phyloP scores from a whole-genome alignment of 2,888 invertebrate species.

The Drosophila anceps region DNA sequence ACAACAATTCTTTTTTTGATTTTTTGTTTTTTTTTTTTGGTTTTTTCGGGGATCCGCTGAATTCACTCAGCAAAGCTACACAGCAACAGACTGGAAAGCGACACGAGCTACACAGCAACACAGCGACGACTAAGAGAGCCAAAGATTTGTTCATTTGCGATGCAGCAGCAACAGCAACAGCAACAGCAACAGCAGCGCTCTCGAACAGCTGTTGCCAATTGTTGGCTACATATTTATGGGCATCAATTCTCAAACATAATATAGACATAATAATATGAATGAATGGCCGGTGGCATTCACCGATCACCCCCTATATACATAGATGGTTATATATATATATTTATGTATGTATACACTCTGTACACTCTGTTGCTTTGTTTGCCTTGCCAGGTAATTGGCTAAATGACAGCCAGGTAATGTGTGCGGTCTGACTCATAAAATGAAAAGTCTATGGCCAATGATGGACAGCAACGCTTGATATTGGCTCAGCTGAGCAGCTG shows the following conservation, averaged over 20 bases:
- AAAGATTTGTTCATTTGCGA: constrained; percentile 1
- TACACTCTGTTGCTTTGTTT: constrained; percentile 57
- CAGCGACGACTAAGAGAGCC: constrained; percentile 14
- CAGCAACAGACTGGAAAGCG: constrained; percentile 62
- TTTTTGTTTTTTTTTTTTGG: not conserved
- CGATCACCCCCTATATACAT: constrained; percentile 24
- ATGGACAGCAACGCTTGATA: constrained; percentile 32
- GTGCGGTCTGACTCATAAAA: constrained; percentile 56
- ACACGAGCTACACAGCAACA: constrained; percentile 29
- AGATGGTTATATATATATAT: not conserved
- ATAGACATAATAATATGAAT: constrained; percentile 73
- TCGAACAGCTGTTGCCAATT: constrained; percentile 72
- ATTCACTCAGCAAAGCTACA: constrained; percentile 52
- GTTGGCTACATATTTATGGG: constrained; percentile 52
- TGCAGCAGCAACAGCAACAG: too few species aligned
- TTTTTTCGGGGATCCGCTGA: constrained; percentile 60
- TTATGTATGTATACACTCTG: not conserved
- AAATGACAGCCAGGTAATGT: constrained; percentile 71
- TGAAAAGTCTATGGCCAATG: constrained; percentile 29
- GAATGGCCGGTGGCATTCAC: constrained; percentile 63
- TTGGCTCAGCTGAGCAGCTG: constrained; percentile 3
- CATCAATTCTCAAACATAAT: constrained; percentile 59
- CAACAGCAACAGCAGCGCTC: constrained; percentile 6
- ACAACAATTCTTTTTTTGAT: not conserved
- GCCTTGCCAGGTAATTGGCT: constrained; percentile 70